Conservation (phyloP, 2,113 vertebrate genomes). For the Limanda limanda region DNA sequence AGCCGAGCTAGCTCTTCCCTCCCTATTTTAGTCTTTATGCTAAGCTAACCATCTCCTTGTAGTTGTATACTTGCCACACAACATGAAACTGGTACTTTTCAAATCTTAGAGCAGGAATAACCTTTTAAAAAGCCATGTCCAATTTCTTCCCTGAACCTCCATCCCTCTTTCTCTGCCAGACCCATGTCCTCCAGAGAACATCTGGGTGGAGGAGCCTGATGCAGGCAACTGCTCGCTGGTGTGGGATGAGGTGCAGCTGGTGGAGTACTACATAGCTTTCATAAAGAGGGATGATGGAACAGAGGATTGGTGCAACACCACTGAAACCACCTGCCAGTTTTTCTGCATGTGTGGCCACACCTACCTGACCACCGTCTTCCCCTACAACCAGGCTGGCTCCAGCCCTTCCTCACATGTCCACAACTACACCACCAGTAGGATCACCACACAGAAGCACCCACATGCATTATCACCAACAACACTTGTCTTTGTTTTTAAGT, state of each 20-base stretch:
- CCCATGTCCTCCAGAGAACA: constrained; percentile 86
- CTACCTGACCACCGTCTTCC: constrained; percentile 90
- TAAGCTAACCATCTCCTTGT: neutral
- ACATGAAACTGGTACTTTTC: neutral
- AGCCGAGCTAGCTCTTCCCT: neutral
- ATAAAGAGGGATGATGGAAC: constrained; percentile 91
- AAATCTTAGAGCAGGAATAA: neutral
- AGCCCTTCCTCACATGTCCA: constrained; percentile 84
- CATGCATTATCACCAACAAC: neutral
- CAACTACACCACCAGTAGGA: constrained; percentile 91
- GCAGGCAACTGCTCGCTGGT: constrained; percentile 84
- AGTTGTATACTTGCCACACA: neutral
- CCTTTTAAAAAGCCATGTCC: neutral
- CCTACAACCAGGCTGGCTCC: constrained; percentile 89
- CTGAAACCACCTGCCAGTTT: constrained; percentile 83
- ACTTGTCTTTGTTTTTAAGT: neutral
- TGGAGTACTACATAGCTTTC: constrained; percentile 88
- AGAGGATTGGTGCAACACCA: constrained; percentile 90
- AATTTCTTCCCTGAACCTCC: neutral
- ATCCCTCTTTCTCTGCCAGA: constrained; percentile 74
- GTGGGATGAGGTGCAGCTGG: constrained; percentile 82
- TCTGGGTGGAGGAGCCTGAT: constrained; percentile 82
- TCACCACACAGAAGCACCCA: neutral
- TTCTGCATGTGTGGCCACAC: constrained; percentile 89
- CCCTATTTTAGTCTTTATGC: neutral